phyloP scores from a whole-genome alignment of 2,797 vertebrate species.

The Buceros bicornis region DNA sequence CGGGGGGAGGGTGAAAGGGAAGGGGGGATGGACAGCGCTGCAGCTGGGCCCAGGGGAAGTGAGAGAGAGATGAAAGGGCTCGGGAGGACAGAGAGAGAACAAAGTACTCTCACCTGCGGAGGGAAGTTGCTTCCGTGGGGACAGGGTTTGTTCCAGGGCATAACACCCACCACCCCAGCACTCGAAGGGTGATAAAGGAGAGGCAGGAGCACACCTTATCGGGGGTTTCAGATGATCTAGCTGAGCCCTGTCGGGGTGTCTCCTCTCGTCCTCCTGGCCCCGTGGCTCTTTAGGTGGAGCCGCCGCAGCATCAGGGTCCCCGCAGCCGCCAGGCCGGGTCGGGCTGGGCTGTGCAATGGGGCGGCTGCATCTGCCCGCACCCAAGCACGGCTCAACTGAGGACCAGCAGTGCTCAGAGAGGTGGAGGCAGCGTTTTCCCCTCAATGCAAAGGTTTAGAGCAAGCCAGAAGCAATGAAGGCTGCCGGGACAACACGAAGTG shows the following conservation, averaged over 20 bases:
- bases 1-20: not conserved
- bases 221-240: accelerated
- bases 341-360: too few relatives aligned
- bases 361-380: too few relatives aligned
- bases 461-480: accelerated
- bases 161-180: accelerated
- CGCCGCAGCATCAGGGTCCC: not conserved
- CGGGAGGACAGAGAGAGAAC: not conserved
- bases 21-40: not conserved
- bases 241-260: not conserved
- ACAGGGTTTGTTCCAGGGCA: not conserved
- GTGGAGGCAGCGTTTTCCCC: too few relatives aligned
- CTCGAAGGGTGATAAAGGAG: accelerated
- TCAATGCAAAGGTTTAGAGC: not conserved
- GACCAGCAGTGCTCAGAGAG: accelerated
- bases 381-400: not conserved
- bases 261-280: too few relatives aligned
- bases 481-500: accelerated
- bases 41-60: not conserved
- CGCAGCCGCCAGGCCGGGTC: not conserved
- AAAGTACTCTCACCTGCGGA: not conserved
- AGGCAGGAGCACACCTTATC: not conserved
- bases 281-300: not conserved
- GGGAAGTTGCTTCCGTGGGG: not conserved
- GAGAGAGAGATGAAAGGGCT: not conserved